These are phyloP conservation scores for Notolepis coatsorum DNA, from an alignment of 2,797 vertebrate genomes.

Conservation along the genomic window DNA sequence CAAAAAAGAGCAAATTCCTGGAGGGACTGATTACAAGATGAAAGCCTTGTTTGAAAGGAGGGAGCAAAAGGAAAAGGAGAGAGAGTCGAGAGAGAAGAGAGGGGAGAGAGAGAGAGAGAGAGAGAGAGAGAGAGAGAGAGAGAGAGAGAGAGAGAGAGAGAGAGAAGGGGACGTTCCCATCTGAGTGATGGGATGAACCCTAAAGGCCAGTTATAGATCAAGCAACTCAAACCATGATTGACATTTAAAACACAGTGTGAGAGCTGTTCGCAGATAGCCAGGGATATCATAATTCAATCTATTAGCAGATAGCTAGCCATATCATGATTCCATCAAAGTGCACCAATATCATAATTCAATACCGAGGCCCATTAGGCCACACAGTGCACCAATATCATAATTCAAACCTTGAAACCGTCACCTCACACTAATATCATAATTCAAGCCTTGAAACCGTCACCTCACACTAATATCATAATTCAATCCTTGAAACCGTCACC, in stretches of 20 bases:
- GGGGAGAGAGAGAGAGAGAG: slow-evolving; percentile 36
- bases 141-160: slow-evolving; percentile 15
- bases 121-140: too few relatives aligned
- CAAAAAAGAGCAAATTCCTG: neutral
- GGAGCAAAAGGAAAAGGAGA: slow-evolving; percentile 26
- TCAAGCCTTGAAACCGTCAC: slow-evolving; percentile 74
- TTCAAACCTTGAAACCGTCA: slow-evolving; percentile 6
- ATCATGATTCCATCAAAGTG: slow-evolving; percentile 81
- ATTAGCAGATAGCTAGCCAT: slow-evolving; percentile 77
- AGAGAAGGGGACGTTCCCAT: slow-evolving; percentile 35
- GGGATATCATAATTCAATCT: slow-evolving; percentile 79
- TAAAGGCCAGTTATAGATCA: slow-evolving; percentile 70
- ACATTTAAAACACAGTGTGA: slow-evolving; percentile 73
- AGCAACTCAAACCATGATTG: slow-evolving; percentile 69
- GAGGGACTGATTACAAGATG: slow-evolving; percentile 1
- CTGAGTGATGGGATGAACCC: slow-evolving; percentile 55
- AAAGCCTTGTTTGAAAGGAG: slow-evolving; percentile 16
- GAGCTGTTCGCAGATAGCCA: slow-evolving; percentile 79
- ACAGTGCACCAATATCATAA: slow-evolving; percentile 73
- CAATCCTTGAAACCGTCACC: slow-evolving; percentile 72
- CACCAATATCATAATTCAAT: slow-evolving; percentile 83
- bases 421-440: slow-evolving; percentile 52
- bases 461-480: slow-evolving; percentile 70
- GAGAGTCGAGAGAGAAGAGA: slow-evolving; percentile 15
- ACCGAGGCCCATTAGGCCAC: slow-evolving; percentile 74